phyloP scores from a whole-genome alignment of 92 coral and sea anemone genomes.

The Porites evermanni region DNA sequence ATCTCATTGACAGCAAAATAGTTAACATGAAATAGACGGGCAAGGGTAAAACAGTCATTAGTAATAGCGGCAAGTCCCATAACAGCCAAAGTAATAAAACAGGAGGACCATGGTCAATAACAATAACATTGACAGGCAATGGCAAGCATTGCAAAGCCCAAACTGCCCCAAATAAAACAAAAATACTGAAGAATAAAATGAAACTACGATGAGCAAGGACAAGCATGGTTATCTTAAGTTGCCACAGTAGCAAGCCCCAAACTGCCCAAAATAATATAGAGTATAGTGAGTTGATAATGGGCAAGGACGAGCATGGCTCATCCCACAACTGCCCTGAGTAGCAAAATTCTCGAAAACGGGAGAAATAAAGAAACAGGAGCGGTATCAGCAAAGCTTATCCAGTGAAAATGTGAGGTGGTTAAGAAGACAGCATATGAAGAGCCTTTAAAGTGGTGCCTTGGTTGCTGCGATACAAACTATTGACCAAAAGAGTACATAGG shows the following conservation, averaged over 20 bases:
- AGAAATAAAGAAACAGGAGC: not conserved
- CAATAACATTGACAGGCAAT: too few relatives aligned
- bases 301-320: too few relatives aligned
- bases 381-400: not conserved
- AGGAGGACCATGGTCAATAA: not conserved
- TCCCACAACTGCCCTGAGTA: not conserved
- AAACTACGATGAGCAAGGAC: constrained; percentile 12
- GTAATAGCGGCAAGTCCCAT: constrained; percentile 3
- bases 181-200: not conserved
- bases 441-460: not conserved
- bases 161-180: not conserved
- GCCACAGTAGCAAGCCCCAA: not conserved
- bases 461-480: not conserved
- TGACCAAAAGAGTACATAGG: constrained; percentile 24
- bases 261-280: not conserved
- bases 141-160: not conserved
- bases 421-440: not conserved
- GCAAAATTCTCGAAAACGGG: constrained; percentile 1
- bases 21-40: not conserved
- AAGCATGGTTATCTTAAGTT: not conserved
- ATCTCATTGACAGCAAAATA: not conserved
- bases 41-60: not conserved
- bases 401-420: not conserved
- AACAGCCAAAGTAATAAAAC: constrained; percentile 7
- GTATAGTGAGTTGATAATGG: not conserved